Percentiles rank a stretch among this genome's conserved stretches.
phyloP scores from a whole-genome alignment of 2,113 vertebrate genomes.

The Elanoides forficatus region DNA sequence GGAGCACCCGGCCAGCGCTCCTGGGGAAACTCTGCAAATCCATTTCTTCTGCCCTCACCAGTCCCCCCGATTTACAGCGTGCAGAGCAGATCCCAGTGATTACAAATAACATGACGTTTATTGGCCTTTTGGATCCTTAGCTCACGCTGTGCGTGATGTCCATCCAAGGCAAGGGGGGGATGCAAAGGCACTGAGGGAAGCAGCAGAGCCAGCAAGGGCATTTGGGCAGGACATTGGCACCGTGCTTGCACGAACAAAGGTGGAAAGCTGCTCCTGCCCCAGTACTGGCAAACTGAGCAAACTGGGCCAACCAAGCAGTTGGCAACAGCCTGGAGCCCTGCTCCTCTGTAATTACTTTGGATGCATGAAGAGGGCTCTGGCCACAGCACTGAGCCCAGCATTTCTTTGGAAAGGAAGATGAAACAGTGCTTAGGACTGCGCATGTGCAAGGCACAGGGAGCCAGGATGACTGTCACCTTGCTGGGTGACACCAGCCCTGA shows the following conservation, averaged over 20 bases:
- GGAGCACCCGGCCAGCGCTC: accelerated
- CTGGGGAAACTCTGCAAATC: background rate
- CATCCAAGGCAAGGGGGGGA: accelerated
- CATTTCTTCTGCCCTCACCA: background rate
- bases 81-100: background rate
- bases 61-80: accelerated
- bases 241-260: background rate
- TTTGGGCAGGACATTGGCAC: background rate
- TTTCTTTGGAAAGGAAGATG: background rate
- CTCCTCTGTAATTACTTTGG: background rate
- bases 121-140: background rate
- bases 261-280: background rate
- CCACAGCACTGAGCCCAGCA: background rate
- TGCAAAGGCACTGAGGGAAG: background rate
- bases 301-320: background rate
- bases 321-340: background rate
- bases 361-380: background rate
- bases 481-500: background rate
- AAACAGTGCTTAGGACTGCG: background rate
- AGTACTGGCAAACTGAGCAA: background rate
- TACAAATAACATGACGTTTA: background rate
- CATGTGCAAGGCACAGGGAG: background rate
- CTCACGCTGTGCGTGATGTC: accelerated
- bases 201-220: background rate
- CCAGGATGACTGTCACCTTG: accelerated